Percentiles rank a stretch among this genome's conserved stretches.
Evolutionary conservation across 2,113 vertebrate genomes (phyloP).

Genomic region (Pollachius pollachius): DNA sequence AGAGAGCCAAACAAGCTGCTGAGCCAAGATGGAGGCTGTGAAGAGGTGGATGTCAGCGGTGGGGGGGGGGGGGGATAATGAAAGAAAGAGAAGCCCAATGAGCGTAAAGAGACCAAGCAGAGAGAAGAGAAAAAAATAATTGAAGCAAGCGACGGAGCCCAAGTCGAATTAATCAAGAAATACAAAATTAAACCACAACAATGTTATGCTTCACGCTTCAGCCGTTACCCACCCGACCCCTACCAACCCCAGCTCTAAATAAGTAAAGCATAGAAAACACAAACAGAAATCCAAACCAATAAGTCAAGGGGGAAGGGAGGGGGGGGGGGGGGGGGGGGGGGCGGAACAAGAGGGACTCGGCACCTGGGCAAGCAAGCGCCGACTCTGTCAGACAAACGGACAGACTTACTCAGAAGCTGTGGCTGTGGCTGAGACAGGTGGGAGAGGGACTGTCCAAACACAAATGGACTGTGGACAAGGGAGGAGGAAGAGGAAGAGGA

Average conservation of each 20-base stretch:
- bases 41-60: slow-evolving; percentile 23
- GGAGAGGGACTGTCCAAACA: slow-evolving; percentile 99
- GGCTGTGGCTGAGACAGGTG: slow-evolving; percentile 94
- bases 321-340: slow-evolving; percentile 23
- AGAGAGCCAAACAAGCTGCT: slow-evolving; percentile 23
- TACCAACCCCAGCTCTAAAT: neutral
- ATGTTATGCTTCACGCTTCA: slow-evolving; percentile 34
- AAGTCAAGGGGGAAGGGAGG: slow-evolving; percentile 11
- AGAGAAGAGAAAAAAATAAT: slow-evolving; percentile 22
- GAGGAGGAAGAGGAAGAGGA: slow-evolving; percentile 80
- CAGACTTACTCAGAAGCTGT: slow-evolving; percentile 99
- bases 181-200: no score
- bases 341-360: slow-evolving; percentile 31
- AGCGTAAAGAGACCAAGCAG: slow-evolving; percentile 37
- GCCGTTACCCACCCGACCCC: neutral
- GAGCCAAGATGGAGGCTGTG: slow-evolving; percentile 27
- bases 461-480: slow-evolving; percentile 99
- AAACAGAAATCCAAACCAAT: neutral
- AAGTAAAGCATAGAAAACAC: neutral
- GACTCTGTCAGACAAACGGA: slow-evolving; percentile 83
- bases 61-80: slow-evolving; percentile 27
- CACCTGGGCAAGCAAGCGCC: slow-evolving; percentile 66
- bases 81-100: slow-evolving; percentile 16
- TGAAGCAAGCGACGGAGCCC: slow-evolving; percentile 30
- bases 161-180: slow-evolving; percentile 17